Base-by-base conservation (phyloP, 35 echinoderm and acorn worm species). In the Apostichopus parvimensis region DNA sequence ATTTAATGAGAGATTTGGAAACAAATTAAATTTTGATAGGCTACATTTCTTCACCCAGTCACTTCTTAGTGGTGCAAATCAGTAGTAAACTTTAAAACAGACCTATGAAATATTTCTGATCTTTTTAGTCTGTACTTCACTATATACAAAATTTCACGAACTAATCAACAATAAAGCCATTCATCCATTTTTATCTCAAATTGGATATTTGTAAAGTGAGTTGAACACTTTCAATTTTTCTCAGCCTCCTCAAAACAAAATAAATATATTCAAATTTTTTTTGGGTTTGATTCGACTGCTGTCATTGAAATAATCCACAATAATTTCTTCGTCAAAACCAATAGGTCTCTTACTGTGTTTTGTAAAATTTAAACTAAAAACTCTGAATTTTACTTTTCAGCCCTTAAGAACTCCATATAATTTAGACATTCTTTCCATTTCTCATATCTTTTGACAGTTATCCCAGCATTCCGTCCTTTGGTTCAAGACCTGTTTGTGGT, bases 401-500 rank as follows among this genome's bases (percentile, higher is more conserved):
- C 71, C 14, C 4, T 14, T 17, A 0, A 14, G 21, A 1, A 14
- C 71, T 75, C 5, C 21, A 22, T 75, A 75, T 22, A 75, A 45
- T 45, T 45, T n/a, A n/a, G n/a, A n/a, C n/a, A n/a, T 45, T 84
- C 52, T 56, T 84, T 58, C 3, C 57, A 1, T 84, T 56, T 84
- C 15, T 85, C n/a, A n/a, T n/a, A n/a, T n/a, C 34, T 45, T 4
- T 45, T 86, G 64, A 8, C 87, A 98, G 97, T 93, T 90, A 93
- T 98, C 6, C 97, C 97, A 81, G 97, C 97, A n/a, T 93, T 98
- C 65, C 79, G 92, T 57, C 97, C 97, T 28, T 82, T 98, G 8
- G 97, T 98, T 79, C 94, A 98, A 88, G 97, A 98, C 65, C 58
- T 98, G 15, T 98, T 96, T 92, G 95, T 98, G 9, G 77, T 98